Base-by-base conservation (phyloP, 1,140 invertebrate genomes). In the Elymnias hypermnestra region DNA sequence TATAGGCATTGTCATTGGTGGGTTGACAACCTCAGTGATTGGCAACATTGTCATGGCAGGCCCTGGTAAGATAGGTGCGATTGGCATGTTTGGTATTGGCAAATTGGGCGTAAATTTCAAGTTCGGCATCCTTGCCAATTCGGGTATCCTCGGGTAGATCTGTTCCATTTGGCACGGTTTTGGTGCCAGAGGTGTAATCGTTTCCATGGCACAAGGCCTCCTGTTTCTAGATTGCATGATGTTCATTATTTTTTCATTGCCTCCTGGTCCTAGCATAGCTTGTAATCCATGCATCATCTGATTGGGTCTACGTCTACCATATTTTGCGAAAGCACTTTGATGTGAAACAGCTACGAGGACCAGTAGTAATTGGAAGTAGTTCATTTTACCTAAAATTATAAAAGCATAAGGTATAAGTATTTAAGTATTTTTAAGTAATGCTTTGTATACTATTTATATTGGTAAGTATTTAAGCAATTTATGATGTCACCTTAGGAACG, bases 191-290 rank as follows among this genome's bases (percentile, higher is more conserved):
- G n/a, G n/a, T n/a, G n/a, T n/a, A n/a, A n/a, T n/a, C n/a, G n/a
- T n/a, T n/a, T n/a, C n/a, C n/a, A n/a, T n/a, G n/a, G n/a, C n/a
- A n/a, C n/a, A n/a, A n/a, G n/a, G n/a, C n/a, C n/a, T n/a, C n/a
- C n/a, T n/a, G n/a, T n/a, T n/a, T n/a, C n/a, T n/a, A n/a, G n/a
- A n/a, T n/a, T n/a, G n/a, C n/a, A n/a, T n/a, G n/a, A n/a, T n/a
- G n/a, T n/a, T n/a, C n/a, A n/a, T n/a, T n/a, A n/a, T n/a, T n/a
- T n/a, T n/a, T n/a, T n/a, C n/a, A n/a, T n/a, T n/a, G n/a, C n/a
- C n/a, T n/a, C 47, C 22, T 61, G 59, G 53, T 18, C 53, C 49
- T 0, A 72, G 9, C 2, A 66, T 57, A 5, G 37, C 58, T 36
- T 57, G 53, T 10, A 70, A 25, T 0, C 54, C 38, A 5, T 52